A percentile compares a stretch with the other conserved stretches of the same genome.
Evolutionary conservation across 2,888 invertebrate species (phyloP).

Genomic region (Ptychoptera albimana): DNA sequence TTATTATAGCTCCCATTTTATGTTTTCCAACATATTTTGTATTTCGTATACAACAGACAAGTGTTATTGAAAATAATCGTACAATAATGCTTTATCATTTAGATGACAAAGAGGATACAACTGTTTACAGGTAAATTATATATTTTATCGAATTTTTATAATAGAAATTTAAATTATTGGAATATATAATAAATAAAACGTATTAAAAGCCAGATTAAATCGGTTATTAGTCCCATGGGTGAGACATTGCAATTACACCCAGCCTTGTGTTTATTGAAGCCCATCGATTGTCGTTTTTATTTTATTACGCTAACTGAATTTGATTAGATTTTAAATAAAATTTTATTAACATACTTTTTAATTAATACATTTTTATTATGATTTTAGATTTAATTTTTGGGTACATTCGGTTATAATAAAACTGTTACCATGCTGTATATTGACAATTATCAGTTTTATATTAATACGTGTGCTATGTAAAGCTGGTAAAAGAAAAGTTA

Average conservation of each 20-base stretch:
- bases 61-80: constrained; percentile 13
- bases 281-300: no score
- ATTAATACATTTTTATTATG: no score
- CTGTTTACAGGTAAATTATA: constrained; percentile 22
- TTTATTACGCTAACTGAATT: no score
- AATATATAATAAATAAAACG: no score
- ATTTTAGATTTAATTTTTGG: constrained; percentile 48
- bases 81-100: constrained; percentile 21
- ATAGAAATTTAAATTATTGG: no score
- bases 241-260: neutral
- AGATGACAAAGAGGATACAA: constrained; percentile 20
- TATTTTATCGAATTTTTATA: neutral
- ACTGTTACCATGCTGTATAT: constrained; percentile 52
- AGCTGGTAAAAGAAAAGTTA: constrained; percentile 58
- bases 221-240: no score
- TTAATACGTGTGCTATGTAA: constrained; percentile 51
- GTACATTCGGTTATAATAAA: constrained; percentile 61
- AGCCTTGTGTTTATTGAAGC: no score
- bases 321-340: no score
- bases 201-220: neutral
- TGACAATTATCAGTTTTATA: constrained; percentile 50
- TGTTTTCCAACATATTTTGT: constrained; percentile 73
- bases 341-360: no score
- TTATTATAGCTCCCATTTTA: constrained; percentile 58
- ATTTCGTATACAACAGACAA: constrained; percentile 35